These are phyloP conservation scores for Calidris pygmaea DNA, from an alignment of 2,113 vertebrate genomes.

Conservation along the genomic window DNA sequence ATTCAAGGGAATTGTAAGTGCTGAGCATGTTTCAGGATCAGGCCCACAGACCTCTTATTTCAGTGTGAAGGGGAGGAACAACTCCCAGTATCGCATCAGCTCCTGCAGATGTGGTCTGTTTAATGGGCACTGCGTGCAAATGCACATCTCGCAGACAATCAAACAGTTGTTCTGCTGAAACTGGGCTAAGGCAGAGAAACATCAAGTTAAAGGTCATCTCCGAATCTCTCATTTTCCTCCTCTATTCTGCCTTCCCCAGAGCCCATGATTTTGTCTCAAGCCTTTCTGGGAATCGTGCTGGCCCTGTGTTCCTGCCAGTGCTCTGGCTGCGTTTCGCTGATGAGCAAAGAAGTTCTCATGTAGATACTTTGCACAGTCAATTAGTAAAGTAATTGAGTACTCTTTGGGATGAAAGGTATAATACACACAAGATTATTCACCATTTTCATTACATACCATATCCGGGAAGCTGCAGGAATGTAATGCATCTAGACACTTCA, in stretches of 20 bases:
- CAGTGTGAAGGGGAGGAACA: neutral
- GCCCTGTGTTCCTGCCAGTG: neutral
- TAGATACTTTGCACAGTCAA: slow-evolving; percentile 39
- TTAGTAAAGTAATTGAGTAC: slow-evolving; percentile 64
- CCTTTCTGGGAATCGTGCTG: neutral
- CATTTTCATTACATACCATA: slow-evolving; percentile 56
- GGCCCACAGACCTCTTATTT: neutral
- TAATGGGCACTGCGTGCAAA: neutral
- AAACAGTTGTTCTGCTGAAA: neutral
- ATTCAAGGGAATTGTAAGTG: neutral
- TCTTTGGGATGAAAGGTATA: slow-evolving; percentile 57
- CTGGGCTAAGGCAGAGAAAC: neutral
- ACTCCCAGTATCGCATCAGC: neutral
- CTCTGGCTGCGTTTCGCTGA: neutral
- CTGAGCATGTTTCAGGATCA: neutral
- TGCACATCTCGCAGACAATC: neutral
- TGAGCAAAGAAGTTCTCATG: slow-evolving; percentile 24
- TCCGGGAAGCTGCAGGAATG: slow-evolving; percentile 54
- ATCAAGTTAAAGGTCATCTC: slow-evolving; percentile 14
- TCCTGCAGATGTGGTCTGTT: neutral
- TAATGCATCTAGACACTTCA: slow-evolving; percentile 28
- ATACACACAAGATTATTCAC: slow-evolving; percentile 43
- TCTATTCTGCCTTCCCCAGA: neutral
- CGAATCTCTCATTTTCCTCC: neutral
- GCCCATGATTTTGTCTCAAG: neutral